These are phyloP conservation scores for Serilophus lunatus DNA, from an alignment of 2,113 vertebrate genomes.

Conservation along the genomic window DNA sequence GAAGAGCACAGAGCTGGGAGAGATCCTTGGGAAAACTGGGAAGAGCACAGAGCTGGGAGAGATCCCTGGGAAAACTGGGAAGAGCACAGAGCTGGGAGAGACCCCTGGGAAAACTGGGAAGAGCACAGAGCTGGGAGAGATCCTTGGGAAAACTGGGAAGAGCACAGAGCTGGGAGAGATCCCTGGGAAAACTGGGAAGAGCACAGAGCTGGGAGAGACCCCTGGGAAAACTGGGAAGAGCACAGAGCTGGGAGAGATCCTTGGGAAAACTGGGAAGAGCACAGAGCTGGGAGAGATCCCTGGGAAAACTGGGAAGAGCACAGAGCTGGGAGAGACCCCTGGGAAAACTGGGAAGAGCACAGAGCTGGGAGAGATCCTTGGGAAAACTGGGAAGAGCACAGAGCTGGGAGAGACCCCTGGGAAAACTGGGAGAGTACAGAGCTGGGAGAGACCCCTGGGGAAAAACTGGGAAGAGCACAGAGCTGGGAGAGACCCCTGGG, in stretches of 20 bases:
- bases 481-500: neutral
- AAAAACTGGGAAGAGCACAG: neutral
- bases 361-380: slow-evolving; percentile 75
- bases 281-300: slow-evolving; percentile 78
- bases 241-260: neutral
- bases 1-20: neutral
- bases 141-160: slow-evolving; percentile 60
- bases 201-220: too few species aligned
- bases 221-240: neutral
- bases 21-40: neutral
- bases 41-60: neutral
- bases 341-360: neutral
- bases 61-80: slow-evolving; percentile 75
- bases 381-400: neutral
- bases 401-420: neutral
- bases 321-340: neutral
- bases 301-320: slow-evolving; percentile 17
- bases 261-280: neutral
- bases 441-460: slow-evolving; percentile 81
- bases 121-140: neutral
- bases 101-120: neutral
- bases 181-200: neutral
- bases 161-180: neutral
- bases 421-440: neutral
- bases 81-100: neutral